These are phyloP conservation scores for Dexiosoma caninum DNA, from an alignment of 2,888 invertebrate genomes.

Conservation along the genomic window DNA sequence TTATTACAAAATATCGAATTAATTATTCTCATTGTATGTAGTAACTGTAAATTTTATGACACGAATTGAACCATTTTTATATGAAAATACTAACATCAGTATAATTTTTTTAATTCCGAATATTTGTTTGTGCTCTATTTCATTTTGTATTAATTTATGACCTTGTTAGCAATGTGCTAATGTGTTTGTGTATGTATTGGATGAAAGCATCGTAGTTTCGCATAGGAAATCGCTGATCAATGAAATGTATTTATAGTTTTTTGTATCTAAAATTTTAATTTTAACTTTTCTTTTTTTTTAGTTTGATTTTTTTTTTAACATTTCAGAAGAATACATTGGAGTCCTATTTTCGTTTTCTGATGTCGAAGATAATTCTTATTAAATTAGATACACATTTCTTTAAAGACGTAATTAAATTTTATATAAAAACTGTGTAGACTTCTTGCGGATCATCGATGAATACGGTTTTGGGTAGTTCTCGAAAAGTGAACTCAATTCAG, in stretches of 20 bases:
- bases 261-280: background rate
- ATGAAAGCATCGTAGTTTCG: background rate
- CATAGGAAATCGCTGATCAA: conserved; percentile 1
- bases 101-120: no score
- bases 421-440: no score
- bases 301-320: background rate
- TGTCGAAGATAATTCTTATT: background rate
- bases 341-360: background rate
- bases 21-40: no score
- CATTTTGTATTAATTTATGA: conserved; percentile 15
- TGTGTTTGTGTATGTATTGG: no score
- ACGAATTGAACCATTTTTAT: no score
- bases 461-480: no score
- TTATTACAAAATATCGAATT: no score
- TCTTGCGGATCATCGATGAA: no score
- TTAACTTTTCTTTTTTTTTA: background rate
- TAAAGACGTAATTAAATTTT: no score
- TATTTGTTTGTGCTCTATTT: background rate
- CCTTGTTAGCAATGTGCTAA: conserved; percentile 10
- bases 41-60: no score
- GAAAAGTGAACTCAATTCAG: no score
- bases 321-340: background rate
- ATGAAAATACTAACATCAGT: no score
- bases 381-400: background rate
- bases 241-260: background rate